phyloP scores from a whole-genome alignment of 92 coral and sea anemone genomes.

The Epizoanthus illoricatus region DNA sequence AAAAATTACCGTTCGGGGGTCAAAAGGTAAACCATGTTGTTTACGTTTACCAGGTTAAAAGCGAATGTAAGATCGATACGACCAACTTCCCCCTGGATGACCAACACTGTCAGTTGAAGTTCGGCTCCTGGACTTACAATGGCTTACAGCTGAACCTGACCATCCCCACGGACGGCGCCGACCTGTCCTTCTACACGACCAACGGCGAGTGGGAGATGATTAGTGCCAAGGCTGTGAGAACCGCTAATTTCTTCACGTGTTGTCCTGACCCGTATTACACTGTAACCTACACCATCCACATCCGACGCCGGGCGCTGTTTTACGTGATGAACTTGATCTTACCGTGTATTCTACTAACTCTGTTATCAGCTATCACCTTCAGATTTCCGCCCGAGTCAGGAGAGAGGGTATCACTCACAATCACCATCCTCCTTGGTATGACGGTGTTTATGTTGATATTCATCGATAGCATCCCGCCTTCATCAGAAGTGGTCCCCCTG shows the following conservation, averaged over 20 bases:
- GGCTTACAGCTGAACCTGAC: conserved; percentile 66
- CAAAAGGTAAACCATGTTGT: neutral
- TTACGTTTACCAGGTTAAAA: conserved; percentile 31
- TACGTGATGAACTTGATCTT: conserved; percentile 74
- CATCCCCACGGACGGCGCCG: conserved; percentile 55
- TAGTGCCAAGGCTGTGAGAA: conserved; percentile 45
- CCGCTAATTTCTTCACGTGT: conserved; percentile 46
- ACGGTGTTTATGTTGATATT: conserved; percentile 79
- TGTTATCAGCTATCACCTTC: conserved; percentile 64
- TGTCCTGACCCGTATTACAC: conserved; percentile 61
- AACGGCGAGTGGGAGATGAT: conserved; percentile 81
- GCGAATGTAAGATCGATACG: conserved; percentile 80
- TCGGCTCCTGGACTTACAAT: conserved; percentile 80
- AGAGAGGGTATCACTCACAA: conserved; percentile 72
- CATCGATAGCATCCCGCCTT: conserved; percentile 75
- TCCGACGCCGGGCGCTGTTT: conserved; percentile 68
- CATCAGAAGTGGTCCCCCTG: conserved; percentile 77
- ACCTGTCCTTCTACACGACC: conserved; percentile 59
- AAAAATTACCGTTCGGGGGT: no score
- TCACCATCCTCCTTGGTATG: conserved; percentile 76
- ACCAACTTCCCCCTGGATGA: conserved; percentile 80
- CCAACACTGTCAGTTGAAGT: conserved; percentile 62
- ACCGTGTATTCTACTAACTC: conserved; percentile 72
- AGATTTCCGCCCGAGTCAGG: conserved; percentile 78
- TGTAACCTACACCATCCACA: conserved; percentile 59